Base-by-base conservation (phyloP, 2,797 vertebrate genomes). In the Muscicapa comitata region DNA sequence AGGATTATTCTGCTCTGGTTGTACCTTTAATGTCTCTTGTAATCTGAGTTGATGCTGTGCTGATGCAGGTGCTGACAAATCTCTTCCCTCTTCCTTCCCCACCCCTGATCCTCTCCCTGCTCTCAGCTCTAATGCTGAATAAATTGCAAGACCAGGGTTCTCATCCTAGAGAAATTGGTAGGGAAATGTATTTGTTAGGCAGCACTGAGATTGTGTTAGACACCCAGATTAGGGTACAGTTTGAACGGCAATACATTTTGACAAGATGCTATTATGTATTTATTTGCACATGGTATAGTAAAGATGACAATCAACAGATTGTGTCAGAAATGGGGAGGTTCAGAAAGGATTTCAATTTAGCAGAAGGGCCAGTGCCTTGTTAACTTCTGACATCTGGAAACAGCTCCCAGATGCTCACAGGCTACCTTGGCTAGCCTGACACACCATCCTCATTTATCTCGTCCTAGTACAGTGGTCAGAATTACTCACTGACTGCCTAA, bases 231-330 rank as follows among this genome's bases (percentile, higher is more conserved):
- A 72, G 26, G 73, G 70, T 18, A 28, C 58, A 17, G 5, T 61
- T 33, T 54, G 79, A 88, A 77, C 18, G 61, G 72, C 65, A 66
- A 80, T 65, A 14, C 6, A 4, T 75, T 86, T 50, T 93, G 90
- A 89, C 76, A 90, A 93, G 91, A 81, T 88, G 82, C 82, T 95
- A 48, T 90, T 88, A 90, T 31, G 76, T 51, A 67, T 93, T 93
- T 94, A 61, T 86, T 90, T 95, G 73, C 73, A 90, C 68, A 16
- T 7, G 45, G 66, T 47, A n/a, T 31, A 83, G 85, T 51, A 70
- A 77, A 93, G 82, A 70, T 84, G 91, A 86, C 87, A 86, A 93
- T 91, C 79, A 86, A 72, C 66, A 61, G 76, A 54, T 48, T 80
- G 83, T 81, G 76, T 81, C 76, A 90, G 76, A 83, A 90, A 51